phyloP scores from a whole-genome alignment of 2,113 vertebrate species.

The Tor tambroides region DNA sequence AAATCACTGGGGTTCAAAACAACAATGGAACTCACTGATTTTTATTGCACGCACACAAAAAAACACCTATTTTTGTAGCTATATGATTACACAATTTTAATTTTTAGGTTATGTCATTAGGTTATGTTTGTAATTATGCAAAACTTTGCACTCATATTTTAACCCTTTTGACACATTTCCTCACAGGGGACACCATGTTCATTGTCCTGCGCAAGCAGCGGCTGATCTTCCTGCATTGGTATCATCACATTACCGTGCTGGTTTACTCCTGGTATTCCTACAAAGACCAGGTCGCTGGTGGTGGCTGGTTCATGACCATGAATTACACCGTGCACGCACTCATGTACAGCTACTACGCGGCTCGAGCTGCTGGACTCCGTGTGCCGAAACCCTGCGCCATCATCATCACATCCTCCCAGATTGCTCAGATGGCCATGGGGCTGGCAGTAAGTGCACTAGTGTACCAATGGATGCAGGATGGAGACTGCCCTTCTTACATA shows the following conservation, averaged over 20 bases:
- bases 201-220: constrained; percentile 98
- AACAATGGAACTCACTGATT: background rate
- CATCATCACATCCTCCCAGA: constrained; percentile 98
- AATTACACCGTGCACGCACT: constrained; percentile 97
- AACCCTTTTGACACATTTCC: background rate
- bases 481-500: constrained; percentile 91
- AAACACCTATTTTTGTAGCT: background rate
- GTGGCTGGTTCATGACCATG: constrained; percentile 99
- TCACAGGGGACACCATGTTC: constrained; percentile 95
- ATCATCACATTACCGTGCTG: constrained; percentile 98
- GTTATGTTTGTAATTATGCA: background rate
- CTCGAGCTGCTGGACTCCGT: constrained; percentile 89
- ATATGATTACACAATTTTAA: background rate
- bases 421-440: constrained; percentile 97
- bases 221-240: constrained; percentile 99
- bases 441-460: constrained; percentile 97
- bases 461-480: constrained; percentile 97
- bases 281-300: constrained; percentile 99
- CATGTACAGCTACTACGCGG: constrained; percentile 98
- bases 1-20: background rate
- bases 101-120: background rate
- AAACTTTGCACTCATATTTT: background rate
- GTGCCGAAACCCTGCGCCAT: constrained; percentile 90
- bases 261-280: constrained; percentile 99
- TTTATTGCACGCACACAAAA: background rate